Conservation (phyloP, 2,113 vertebrate species). For the Limanda limanda region DNA sequence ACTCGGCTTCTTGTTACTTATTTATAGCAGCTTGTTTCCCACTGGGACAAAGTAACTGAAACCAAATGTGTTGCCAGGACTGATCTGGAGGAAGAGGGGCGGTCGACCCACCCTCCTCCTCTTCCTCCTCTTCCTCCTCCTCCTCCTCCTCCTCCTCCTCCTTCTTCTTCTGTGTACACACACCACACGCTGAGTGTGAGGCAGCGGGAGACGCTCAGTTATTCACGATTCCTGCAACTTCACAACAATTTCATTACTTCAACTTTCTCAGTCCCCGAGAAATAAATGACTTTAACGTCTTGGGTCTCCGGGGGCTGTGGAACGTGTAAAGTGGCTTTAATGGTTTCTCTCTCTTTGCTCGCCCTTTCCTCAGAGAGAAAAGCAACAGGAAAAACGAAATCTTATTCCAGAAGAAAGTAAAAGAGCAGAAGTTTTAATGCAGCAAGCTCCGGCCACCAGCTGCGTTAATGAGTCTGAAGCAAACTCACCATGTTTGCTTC, state of each 20-base stretch:
- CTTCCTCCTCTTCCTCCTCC: background rate
- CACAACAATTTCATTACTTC: conserved; percentile 12
- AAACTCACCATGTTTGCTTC: conserved; percentile 72
- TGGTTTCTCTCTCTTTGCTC: background rate
- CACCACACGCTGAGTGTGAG: conserved; percentile 2
- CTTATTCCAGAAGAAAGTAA: background rate
- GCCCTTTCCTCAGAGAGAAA: background rate
- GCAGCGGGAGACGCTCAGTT: background rate
- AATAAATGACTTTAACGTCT: conserved; percentile 1
- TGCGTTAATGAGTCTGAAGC: conserved; percentile 14
- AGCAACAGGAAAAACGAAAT: background rate
- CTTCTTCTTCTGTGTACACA: conserved; percentile 11
- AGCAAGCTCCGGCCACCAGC: background rate
- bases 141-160: background rate
- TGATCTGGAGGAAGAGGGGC: conserved; percentile 29
- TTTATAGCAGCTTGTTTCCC: conserved; percentile 72
- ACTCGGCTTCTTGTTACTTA: conserved; percentile 60
- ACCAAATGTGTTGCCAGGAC: conserved; percentile 70
- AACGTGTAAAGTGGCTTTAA: background rate
- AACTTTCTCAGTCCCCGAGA: conserved; percentile 2
- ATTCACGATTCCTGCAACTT: conserved; percentile 37
- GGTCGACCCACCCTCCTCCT: conserved; percentile 6
- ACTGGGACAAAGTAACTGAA: conserved; percentile 64
- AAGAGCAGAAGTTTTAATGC: background rate
- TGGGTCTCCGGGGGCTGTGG: conserved; percentile 5